Conservation (phyloP, 2,797 vertebrate genomes). For the Karalla daura region DNA sequence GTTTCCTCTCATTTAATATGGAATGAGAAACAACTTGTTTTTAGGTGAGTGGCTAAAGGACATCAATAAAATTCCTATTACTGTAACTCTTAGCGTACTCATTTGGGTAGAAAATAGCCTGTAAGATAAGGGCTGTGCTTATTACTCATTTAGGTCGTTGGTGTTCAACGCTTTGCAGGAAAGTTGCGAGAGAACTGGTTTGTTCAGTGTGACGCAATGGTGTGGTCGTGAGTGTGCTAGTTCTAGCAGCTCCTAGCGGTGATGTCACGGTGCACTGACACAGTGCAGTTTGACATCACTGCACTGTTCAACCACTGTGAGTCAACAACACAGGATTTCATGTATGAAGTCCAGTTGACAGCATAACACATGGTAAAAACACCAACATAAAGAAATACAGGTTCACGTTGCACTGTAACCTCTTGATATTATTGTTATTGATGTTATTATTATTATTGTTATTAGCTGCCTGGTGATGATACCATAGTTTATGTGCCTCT, state of each 20-base stretch:
- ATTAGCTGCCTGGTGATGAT: too few species aligned
- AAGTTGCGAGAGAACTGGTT: background rate
- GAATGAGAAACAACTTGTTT: slow-evolving; percentile 1
- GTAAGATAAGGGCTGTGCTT: background rate
- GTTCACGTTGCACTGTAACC: too few species aligned
- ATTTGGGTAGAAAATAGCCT: background rate
- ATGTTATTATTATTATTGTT: too few species aligned
- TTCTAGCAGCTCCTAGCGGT: background rate
- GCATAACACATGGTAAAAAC: too few species aligned
- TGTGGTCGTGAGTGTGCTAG: too few species aligned
- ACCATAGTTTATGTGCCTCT: too few species aligned
- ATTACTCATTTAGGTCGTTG: background rate
- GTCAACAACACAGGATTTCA: background rate
- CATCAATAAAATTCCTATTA: background rate
- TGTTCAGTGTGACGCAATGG: background rate
- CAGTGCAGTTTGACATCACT: background rate
- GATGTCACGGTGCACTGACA: background rate
- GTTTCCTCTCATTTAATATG: background rate
- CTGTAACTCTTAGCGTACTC: background rate
- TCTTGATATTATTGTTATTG: too few species aligned
- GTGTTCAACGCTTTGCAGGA: background rate
- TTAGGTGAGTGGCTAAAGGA: background rate
- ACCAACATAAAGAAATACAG: too few species aligned
- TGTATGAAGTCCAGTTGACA: too few species aligned
- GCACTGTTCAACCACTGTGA: too few species aligned